Evolutionary conservation across 2,888 invertebrate species (phyloP).

Genomic region (Carcina quercana): DNA sequence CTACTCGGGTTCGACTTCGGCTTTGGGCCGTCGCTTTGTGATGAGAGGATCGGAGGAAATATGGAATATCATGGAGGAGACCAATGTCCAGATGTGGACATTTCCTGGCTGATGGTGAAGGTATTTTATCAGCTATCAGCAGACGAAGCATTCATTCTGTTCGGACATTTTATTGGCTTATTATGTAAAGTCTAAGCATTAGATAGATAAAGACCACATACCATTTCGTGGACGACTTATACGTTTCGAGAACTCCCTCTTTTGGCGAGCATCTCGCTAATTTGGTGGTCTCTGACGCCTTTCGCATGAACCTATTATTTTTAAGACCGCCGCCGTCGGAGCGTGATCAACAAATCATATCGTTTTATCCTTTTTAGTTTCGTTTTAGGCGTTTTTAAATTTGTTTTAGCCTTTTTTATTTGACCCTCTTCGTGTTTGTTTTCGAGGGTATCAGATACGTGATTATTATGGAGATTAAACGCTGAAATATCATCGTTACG

Average conservation of each 20-base stretch:
- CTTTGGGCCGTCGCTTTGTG: too few species aligned
- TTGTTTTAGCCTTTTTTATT: conserved; percentile 35
- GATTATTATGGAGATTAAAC: conserved; percentile 61
- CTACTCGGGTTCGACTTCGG: too few species aligned
- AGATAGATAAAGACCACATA: conserved; percentile 68
- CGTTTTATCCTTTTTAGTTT: conserved; percentile 28
- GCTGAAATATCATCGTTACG: conserved; percentile 34
- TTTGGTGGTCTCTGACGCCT: conserved; percentile 70
- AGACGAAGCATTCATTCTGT: too few species aligned
- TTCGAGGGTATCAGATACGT: conserved; percentile 56
- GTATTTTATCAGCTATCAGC: too few species aligned
- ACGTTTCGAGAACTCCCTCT: conserved; percentile 44
- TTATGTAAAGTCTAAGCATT: too few species aligned
- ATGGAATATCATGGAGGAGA: too few species aligned
- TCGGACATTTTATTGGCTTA: too few species aligned
- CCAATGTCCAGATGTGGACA: too few species aligned
- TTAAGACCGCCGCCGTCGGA: conserved; percentile 41
- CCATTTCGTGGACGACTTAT: conserved; percentile 50
- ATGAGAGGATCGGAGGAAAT: too few species aligned
- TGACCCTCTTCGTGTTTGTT: conserved; percentile 61
- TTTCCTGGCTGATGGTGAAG: too few species aligned
- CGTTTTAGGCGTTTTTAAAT: too few species aligned
- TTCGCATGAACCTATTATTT: conserved; percentile 62
- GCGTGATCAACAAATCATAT: conserved; percentile 64
- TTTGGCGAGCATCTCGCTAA: conserved; percentile 51